A percentile compares a stretch with the other conserved stretches of the same genome.
Evolutionary conservation across 2,888 invertebrate genomes (phyloP).

Genomic region (Drosophila melanosoma): DNA sequence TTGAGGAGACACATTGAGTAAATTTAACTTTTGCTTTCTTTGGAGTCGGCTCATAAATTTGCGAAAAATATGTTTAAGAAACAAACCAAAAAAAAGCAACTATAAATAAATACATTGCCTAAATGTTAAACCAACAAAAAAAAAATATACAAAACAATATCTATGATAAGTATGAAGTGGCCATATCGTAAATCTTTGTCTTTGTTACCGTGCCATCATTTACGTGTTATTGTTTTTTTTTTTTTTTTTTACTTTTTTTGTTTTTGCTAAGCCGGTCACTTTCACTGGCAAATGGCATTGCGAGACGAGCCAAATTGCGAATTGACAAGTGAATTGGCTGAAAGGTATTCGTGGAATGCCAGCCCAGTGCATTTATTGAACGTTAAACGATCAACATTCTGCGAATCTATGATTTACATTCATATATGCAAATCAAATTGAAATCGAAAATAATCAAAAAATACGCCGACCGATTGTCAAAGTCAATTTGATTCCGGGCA

Average conservation of each 20-base stretch:
- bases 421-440: slow-evolving; percentile 11
- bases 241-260: slow-evolving; percentile 10
- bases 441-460: slow-evolving; percentile 7
- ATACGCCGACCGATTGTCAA: slow-evolving; percentile 6
- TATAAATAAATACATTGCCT: slow-evolving; percentile 17
- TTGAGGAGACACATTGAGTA: neutral
- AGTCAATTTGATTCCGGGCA: slow-evolving; percentile 24
- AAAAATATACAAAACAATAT: slow-evolving; percentile 36
- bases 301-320: slow-evolving; percentile 30
- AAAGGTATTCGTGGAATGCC: slow-evolving; percentile 38
- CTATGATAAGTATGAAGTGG: slow-evolving; percentile 50
- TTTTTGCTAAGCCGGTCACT: slow-evolving; percentile 38
- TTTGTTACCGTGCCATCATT: slow-evolving; percentile 49
- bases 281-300: slow-evolving; percentile 55
- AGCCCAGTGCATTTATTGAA: slow-evolving; percentile 5
- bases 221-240: slow-evolving; percentile 21
- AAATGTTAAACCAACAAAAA: slow-evolving; percentile 17
- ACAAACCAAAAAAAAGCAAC: slow-evolving; percentile 9
- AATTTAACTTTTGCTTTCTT: slow-evolving; percentile 1
- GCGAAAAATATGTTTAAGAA: slow-evolving; percentile 21
- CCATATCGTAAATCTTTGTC: slow-evolving; percentile 65
- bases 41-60: neutral
- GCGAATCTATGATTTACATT: neutral
- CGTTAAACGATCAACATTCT: slow-evolving; percentile 11
- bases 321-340: slow-evolving; percentile 20